phyloP scores from a whole-genome alignment of 2,113 vertebrate genomes.

The Trogon surrucura region DNA sequence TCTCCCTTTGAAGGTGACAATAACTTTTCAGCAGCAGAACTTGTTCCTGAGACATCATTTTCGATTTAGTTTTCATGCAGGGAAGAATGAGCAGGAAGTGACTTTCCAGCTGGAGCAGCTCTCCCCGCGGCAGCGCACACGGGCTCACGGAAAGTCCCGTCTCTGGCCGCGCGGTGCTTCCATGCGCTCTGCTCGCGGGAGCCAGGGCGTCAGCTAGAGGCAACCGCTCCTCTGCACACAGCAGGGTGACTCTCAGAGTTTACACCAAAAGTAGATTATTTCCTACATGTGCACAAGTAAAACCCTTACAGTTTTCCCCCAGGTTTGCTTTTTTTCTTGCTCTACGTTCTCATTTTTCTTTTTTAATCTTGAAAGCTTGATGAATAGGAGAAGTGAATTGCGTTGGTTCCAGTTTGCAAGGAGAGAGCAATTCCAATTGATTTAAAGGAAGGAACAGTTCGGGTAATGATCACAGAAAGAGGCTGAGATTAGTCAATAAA shows the following conservation, averaged over 20 bases:
- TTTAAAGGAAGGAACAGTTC: slow-evolving; percentile 27
- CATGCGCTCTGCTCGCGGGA: not conserved
- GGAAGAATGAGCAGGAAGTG: not conserved
- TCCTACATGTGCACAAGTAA: not conserved
- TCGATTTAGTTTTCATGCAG: not conserved
- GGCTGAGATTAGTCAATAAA: slow-evolving; percentile 67
- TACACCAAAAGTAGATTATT: not conserved
- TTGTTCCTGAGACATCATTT: not conserved
- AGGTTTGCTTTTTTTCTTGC: not conserved
- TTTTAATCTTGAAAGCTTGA: not conserved
- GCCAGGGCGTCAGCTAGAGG: not conserved
- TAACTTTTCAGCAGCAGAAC: not conserved
- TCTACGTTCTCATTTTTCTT: rapidly evolving
- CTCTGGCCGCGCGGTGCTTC: not conserved
- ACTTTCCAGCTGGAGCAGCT: not conserved
- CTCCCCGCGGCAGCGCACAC: not conserved
- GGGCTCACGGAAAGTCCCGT: not conserved
- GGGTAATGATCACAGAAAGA: slow-evolving; percentile 50
- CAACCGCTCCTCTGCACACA: not conserved
- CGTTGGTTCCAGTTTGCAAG: slow-evolving; percentile 31
- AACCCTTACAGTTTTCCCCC: not conserved
- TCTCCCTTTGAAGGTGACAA: not conserved
- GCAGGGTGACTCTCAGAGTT: not conserved
- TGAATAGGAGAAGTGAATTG: not conserved
- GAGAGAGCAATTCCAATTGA: slow-evolving; percentile 45